Base-by-base conservation (phyloP, 2,113 vertebrate genomes). In the Chloroceryle aenea region DNA sequence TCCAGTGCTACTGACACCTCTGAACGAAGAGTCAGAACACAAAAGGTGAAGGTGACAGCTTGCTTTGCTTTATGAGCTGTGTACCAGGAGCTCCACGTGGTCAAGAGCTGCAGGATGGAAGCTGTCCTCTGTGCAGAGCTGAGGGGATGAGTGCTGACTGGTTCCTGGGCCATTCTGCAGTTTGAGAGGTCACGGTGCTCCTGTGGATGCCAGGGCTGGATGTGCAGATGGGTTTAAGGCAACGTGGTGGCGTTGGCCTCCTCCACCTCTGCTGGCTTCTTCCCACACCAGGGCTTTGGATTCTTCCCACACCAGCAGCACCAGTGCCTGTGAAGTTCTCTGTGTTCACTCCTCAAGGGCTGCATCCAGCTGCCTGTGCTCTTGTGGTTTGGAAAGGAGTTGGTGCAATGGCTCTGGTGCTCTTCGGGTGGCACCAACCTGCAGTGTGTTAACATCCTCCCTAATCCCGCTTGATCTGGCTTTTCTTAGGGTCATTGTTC, bases 391-490 rank as follows among this genome's bases (percentile, higher is more conserved):
- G 87, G 85, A 58, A 68, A 25, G 14, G 3, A 36, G 9, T 6
- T 12, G 5, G 4, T 34, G 50, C 76, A 22, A 55, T 42, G 69
- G 74, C 69, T 79, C 75, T 29, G 63, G 20, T 83, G 85, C 34
- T 87, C 52, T 55, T 72, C 36, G 19, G 89, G 67, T 85, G 94
- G 81, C 84, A 59, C 66, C 68, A 38, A n/a, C 66, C 27, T 25
- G 42, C 66, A n/a, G 14, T 6, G 40, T 25, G 20, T 34, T 34
- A 36, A 45, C 19, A 22, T 74, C 48, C 50, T 73, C 26, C 47
- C n/a, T 75, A 29, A 47, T 53, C 56, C 79, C 50, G 26, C 92
- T 48, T 73, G 53, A 19, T 64, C 55, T 61, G 45, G 45, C 52
- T 86, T 71, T 42, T 58, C 47, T 34, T 72, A 43, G 43, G 23